Evolutionary conservation across 2,888 invertebrate species (phyloP), one percentile per base, ranked within the genome.

Genomic region (Siphonodentalium dalli): DNA sequence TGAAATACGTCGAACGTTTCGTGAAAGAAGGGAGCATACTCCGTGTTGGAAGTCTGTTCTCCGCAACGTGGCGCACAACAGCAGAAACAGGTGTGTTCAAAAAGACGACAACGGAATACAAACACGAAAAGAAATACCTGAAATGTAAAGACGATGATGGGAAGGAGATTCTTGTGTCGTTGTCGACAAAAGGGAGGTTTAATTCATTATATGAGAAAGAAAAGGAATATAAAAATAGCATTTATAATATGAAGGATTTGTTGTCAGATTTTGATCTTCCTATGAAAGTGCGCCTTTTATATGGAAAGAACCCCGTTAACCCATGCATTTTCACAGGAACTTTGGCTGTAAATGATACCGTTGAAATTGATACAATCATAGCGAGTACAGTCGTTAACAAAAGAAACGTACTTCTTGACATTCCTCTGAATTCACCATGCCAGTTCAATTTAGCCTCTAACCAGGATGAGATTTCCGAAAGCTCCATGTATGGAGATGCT

Each of bases 291-390:
- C 52, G 74, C 20, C 63, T 75, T 31, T 60, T 75, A 20, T 75
- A 63, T 50, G 75, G 75, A 7, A 75, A 72, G 48, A 66, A 72
- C 0, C 75, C 75, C 0, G 66, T 70, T 5, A 70, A 69, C 6
- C 73, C 73, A 1, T 72, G 71, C 38, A 74, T 74, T 28, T 75
- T 75, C 39, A 75, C 74, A 0, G 71, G 72, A 8, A 65, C 73
- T 67, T 27, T 75, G 35, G 58, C 58, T 7, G 37, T 75, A 20
- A 65, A 69, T 24, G 50, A 55, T 11, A 31, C 49, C 23, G 33
- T 28, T 2, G 51, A 54, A 15, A 58, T 63, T 21, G 70, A 72
- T 23, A 51, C 56, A 8, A 54, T 75, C n/a, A 55, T 73, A 20
- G 67, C 66, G 5, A 69, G 70, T 33, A 72, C 73, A 5, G 59